Percentiles rank a stretch among this genome's conserved stretches.
These are phyloP conservation scores for Neoarius graeffei DNA, from an alignment of 2,113 vertebrate species.

Conservation along the genomic window DNA sequence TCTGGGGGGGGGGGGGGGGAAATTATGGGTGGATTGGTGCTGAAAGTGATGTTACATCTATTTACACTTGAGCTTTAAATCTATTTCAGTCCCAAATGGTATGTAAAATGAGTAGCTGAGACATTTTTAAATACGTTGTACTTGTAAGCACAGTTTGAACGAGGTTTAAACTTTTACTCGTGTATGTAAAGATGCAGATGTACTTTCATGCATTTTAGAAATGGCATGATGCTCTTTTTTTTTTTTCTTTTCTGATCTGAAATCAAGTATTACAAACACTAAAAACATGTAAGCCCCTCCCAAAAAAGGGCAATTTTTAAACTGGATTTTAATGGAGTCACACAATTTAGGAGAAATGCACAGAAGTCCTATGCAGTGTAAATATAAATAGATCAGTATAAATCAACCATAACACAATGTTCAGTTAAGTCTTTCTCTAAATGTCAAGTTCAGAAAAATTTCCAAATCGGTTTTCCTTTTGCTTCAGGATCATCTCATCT, in stretches of 20 bases:
- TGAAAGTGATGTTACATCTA: neutral
- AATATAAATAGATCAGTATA: neutral
- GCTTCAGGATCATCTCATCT: neutral
- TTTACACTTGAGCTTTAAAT: neutral
- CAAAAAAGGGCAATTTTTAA: too few species aligned
- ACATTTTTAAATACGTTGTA: too few species aligned
- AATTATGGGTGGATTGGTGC: neutral
- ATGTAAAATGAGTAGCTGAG: neutral
- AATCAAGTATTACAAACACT: neutral
- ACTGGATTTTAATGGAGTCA: too few species aligned
- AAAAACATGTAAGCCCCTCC: too few species aligned
- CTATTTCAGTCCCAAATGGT: neutral
- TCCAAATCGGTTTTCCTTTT: neutral
- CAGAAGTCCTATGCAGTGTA: neutral
- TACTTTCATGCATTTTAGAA: neutral
- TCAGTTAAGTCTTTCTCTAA: neutral
- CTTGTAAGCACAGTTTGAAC: too few species aligned
- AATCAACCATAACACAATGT: neutral
- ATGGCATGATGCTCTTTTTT: neutral
- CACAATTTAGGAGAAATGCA: too few species aligned
- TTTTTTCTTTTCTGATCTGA: neutral
- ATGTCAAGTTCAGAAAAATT: neutral
- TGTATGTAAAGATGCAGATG: too few species aligned
- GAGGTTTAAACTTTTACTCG: too few species aligned
- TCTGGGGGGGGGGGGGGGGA: too few species aligned